A percentile compares a stretch with the other conserved stretches of the same genome.
Conservation (phyloP, 2,113 vertebrate species). For the Ascaphus truei region DNA sequence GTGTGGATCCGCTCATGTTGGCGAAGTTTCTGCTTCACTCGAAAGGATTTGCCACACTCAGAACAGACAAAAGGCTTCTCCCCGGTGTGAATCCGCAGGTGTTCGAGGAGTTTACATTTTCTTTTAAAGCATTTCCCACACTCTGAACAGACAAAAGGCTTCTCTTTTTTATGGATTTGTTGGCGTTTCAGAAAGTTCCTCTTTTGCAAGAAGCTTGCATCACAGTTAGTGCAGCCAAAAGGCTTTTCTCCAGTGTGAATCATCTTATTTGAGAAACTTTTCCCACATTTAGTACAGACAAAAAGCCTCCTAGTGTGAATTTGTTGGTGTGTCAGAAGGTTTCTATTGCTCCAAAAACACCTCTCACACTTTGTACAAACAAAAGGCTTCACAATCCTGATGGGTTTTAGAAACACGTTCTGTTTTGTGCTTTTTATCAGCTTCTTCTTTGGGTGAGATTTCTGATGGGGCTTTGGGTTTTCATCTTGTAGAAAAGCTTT, state of each 20-base stretch:
- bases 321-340: background rate
- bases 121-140: background rate
- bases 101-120: background rate
- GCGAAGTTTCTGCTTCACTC: slow-evolving; percentile 42
- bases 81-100: background rate
- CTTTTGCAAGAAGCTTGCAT: background rate
- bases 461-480: too few species aligned
- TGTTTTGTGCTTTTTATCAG: background rate
- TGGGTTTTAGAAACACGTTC: background rate
- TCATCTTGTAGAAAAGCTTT: too few species aligned
- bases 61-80: background rate
- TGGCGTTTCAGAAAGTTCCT: background rate
- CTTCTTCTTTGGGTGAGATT: too few species aligned
- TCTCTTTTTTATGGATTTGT: background rate
- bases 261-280: background rate
- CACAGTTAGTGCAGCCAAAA: slow-evolving; percentile 37
- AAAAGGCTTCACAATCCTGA: background rate
- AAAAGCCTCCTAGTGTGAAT: background rate
- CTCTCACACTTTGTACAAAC: background rate
- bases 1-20: slow-evolving; percentile 50
- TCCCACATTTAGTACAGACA: background rate
- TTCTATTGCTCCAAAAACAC: background rate
- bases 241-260: background rate
- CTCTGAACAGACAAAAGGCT: background rate
- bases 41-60: background rate